phyloP scores from a whole-genome alignment of 2,888 invertebrate genomes.

The Protophormia terraenovae region DNA sequence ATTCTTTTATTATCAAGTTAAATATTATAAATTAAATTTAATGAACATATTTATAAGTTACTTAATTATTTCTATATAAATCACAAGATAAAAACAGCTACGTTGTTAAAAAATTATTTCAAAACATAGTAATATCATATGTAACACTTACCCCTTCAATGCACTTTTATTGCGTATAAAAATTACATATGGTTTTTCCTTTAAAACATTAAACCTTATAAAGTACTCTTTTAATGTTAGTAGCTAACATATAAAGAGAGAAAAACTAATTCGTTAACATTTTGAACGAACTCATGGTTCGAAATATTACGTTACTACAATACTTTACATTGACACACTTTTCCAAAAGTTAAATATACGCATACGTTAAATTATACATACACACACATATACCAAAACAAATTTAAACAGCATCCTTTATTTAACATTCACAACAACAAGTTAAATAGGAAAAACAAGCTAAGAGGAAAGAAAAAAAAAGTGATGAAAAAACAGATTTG shows the following conservation, averaged over 20 bases:
- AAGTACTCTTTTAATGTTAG: constrained; percentile 6
- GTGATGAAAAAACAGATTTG: constrained; percentile 31
- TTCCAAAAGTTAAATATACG: constrained; percentile 32
- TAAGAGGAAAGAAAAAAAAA: neutral
- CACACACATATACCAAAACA: neutral
- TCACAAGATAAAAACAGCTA: no score
- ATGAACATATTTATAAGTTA: no score
- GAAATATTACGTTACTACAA: neutral
- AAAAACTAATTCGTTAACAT: neutral
- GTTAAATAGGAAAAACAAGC: constrained; percentile 31
- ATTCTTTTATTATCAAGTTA: no score
- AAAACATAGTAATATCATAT: no score
- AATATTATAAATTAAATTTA: no score
- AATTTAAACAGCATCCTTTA: constrained; percentile 46
- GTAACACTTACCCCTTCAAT: no score
- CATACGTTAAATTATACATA: neutral
- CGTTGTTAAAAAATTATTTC: no score
- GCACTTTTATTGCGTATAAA: no score
- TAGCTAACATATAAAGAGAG: neutral
- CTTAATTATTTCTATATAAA: no score
- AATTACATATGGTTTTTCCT: no score
- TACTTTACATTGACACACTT: constrained; percentile 65
- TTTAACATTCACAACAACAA: constrained; percentile 65
- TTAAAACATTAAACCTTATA: neutral
- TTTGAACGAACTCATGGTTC: neutral